Conservation (phyloP, 2,888 invertebrate species). For the Melipona bicolor region DNA sequence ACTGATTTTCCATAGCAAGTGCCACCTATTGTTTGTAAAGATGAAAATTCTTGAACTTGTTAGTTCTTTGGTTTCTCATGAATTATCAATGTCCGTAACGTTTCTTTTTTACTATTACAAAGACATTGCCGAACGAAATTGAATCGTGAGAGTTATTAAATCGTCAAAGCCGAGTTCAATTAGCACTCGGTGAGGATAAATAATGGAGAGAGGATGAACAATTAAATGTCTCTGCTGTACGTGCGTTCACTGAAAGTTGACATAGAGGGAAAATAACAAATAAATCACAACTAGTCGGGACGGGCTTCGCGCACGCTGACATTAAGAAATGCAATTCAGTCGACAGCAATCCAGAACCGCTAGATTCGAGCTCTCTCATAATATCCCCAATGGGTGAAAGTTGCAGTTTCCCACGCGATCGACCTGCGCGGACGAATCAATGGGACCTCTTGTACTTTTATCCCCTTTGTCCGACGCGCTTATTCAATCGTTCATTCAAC, state of each 20-base stretch:
- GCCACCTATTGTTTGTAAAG: too few relatives aligned
- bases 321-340: constrained; percentile 56
- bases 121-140: background rate
- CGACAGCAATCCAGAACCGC: constrained; percentile 63
- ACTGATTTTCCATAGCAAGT: too few relatives aligned
- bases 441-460: constrained; percentile 40
- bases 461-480: background rate
- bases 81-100: background rate
- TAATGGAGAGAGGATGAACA: background rate
- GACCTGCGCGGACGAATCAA: constrained; percentile 43
- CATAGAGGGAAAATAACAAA: constrained; percentile 30
- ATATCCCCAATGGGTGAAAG: constrained; percentile 80
- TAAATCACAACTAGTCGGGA: constrained; percentile 21
- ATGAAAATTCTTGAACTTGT: too few relatives aligned
- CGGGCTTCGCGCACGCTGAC: constrained; percentile 31
- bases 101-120: background rate
- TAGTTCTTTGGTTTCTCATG: too few relatives aligned
- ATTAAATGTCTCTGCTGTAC: background rate
- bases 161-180: background rate
- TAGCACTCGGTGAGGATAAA: background rate
- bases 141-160: background rate
- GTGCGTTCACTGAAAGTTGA: background rate
- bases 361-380: constrained; percentile 71
- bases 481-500: constrained; percentile 32
- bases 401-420: constrained; percentile 80